Evolutionary conservation across 1,140 invertebrate genomes (phyloP), one percentile per base, ranked within the genome.

Genomic region (Papilio xuthus): DNA sequence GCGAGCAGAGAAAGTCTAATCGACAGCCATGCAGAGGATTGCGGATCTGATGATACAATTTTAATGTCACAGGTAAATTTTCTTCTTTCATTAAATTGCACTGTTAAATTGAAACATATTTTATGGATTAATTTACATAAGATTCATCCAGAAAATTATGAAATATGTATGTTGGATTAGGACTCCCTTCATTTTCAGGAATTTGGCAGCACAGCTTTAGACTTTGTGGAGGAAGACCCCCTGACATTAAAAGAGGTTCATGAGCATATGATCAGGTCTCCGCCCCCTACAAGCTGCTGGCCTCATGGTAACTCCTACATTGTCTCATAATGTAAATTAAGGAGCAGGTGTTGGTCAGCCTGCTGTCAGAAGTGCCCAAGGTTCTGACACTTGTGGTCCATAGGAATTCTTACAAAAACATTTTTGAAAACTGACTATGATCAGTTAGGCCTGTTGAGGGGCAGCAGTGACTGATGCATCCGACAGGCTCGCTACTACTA

Each of bases 221-320:
- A 96, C 82, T 93, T 94, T 82, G 89, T 95, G 26, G 95, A 95
- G 82, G 94, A 95, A 81, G 96, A 97, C 89, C 96, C 96, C 0
- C 85, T 97, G 67, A 96, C 96, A 23, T 90, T 97, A 60, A 96
- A 96, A 71, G 97, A 97, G 89, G 96, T 97, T 47, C 97, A 97
- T 88, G 96, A 97, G 87, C 97, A 97, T 88, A 96, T 97, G 94
- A 97, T 98, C 41, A 93, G 97, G 60, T 97, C 96, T 83, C 97
- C 97, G 28, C 97, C 97, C 8, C 97, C 97, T 0, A 96, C 96
- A 4, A 96, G 95, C 75, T 95, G 94, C 80, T 96, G 96, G 96
- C 95, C 96, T 4, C 95, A 95, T 82, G 94, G 94, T 94, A 92
- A 83, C n/a, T 63, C 37, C 42, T 37, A 74, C 13, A 72, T 78